These are phyloP conservation scores for Trachymyrmex cornetzi DNA, from an alignment of 1,140 invertebrate species.

Conservation along the genomic window DNA sequence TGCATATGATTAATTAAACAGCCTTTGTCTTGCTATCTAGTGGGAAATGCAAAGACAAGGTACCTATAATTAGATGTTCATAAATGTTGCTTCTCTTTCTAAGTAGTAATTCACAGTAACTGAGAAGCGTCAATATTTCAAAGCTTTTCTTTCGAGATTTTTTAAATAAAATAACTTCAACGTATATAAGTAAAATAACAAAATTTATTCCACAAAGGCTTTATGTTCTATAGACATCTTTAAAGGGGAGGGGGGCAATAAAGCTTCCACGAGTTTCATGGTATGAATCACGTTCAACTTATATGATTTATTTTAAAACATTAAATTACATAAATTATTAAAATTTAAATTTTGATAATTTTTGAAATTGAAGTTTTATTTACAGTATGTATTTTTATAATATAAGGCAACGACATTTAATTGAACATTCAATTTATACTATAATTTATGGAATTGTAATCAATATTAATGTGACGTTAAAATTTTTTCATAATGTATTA, in stretches of 20 bases:
- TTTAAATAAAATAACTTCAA: not conserved
- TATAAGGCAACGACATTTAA: not conserved
- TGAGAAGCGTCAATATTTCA: not conserved
- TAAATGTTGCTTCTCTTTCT: not conserved
- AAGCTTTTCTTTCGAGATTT: not conserved
- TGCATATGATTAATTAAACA: constrained; percentile 44
- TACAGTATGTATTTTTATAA: not conserved
- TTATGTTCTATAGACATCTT: not conserved
- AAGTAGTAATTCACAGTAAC: not conserved
- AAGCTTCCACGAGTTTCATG: not conserved
- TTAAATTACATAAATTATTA: not conserved
- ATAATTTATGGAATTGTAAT: not conserved
- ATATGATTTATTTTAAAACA: not conserved
- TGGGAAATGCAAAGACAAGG: not conserved
- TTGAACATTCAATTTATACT: too few species aligned
- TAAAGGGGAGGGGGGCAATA: not conserved
- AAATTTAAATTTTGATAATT: constrained; percentile 11
- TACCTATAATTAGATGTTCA: not conserved
- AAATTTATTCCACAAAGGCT: not conserved
- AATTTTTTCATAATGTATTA: not conserved
- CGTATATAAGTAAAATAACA: not conserved
- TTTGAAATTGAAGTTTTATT: not conserved
- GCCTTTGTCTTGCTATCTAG: not conserved
- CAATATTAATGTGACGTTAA: not conserved
- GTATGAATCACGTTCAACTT: not conserved